These are phyloP conservation scores for Habroteleia sp. DNA, from an alignment of 2,888 invertebrate species.

Conservation along the genomic window DNA sequence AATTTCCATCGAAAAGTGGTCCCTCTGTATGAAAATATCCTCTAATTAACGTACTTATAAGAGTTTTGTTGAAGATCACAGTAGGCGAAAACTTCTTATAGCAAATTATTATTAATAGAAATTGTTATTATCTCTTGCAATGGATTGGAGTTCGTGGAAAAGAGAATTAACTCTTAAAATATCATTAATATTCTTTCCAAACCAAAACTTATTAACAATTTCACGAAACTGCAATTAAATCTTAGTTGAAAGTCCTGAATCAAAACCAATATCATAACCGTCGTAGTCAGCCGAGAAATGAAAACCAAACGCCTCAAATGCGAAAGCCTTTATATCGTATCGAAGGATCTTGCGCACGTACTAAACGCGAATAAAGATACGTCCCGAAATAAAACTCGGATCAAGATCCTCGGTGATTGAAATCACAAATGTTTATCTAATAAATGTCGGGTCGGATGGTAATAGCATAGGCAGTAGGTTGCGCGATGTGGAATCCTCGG, in stretches of 20 bases:
- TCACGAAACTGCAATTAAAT: too few species aligned
- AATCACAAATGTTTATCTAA: constrained; percentile 72
- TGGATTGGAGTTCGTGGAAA: too few species aligned
- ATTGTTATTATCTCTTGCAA: too few species aligned
- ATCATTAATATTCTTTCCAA: too few species aligned
- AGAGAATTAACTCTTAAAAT: too few species aligned
- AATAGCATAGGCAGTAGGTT: constrained; percentile 45
- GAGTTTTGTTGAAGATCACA: too few species aligned
- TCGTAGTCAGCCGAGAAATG: background rate
- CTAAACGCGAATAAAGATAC: constrained; percentile 35
- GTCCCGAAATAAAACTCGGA: constrained; percentile 23
- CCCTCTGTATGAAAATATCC: background rate
- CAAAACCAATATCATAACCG: background rate
- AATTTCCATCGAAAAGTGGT: constrained; percentile 2
- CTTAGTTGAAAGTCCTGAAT: too few species aligned
- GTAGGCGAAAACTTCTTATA: too few species aligned
- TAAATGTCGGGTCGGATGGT: constrained; percentile 70
- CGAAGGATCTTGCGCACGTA: constrained; percentile 26
- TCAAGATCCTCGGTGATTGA: constrained; percentile 58
- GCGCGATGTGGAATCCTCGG: constrained; percentile 33
- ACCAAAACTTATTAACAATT: too few species aligned
- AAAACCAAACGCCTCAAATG: background rate
- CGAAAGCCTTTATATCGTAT: constrained; percentile 4
- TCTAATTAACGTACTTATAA: constrained; percentile 1
- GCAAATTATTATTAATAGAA: too few species aligned